Percentiles rank a stretch among this genome's conserved stretches.
Evolutionary conservation across 2,888 invertebrate genomes (phyloP).

Genomic region (Rhamnusium bicolor): DNA sequence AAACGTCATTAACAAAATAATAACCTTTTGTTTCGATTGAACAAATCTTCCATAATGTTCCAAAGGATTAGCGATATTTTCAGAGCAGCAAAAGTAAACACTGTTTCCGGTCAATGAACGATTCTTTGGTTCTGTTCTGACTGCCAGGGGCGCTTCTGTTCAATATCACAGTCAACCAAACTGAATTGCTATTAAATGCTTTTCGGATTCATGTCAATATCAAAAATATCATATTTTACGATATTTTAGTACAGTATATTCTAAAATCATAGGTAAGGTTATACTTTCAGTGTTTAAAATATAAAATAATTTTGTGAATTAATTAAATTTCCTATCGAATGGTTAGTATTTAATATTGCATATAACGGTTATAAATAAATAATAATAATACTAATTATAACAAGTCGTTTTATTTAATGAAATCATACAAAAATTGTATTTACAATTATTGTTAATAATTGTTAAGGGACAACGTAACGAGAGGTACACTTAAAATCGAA

Average conservation of each 20-base stretch:
- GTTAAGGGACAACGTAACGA: no score
- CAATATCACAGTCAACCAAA: conserved; percentile 50
- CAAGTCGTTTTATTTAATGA: no score
- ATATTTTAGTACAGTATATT: not conserved
- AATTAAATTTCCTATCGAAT: no score
- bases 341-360: no score
- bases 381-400: no score
- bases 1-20: conserved; percentile 35
- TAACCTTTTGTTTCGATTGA: conserved; percentile 37
- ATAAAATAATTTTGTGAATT: no score
- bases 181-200: conserved; percentile 41
- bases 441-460: no score
- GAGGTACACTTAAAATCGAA: no score
- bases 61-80: conserved; percentile 53
- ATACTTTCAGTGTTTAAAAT: no score
- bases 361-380: no score
- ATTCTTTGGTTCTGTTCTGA: conserved; percentile 56
- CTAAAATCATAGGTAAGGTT: not conserved
- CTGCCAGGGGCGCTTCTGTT: conserved; percentile 51
- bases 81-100: conserved; percentile 57
- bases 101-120: conserved; percentile 59
- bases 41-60: conserved; percentile 38
- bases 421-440: no score
- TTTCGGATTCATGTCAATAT: conserved; percentile 18
- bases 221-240: conserved; percentile 23